Conservation (phyloP, 2,797 vertebrate species). For the Lepus oiostolus region DNA sequence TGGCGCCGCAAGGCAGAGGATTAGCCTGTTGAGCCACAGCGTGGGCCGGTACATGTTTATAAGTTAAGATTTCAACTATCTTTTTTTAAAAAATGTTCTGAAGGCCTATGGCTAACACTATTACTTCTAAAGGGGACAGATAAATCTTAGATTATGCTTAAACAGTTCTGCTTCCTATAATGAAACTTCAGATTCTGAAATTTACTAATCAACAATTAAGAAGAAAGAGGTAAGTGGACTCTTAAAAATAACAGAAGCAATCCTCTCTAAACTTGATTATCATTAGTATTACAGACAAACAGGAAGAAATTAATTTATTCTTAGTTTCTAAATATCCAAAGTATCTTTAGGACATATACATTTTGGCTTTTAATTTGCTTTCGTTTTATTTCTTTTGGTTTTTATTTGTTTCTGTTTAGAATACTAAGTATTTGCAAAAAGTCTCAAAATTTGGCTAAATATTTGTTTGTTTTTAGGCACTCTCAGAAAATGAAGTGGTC, state of each 20-base stretch:
- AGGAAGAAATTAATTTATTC: neutral
- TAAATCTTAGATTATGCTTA: slow-evolving; percentile 42
- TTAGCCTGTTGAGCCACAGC: no score
- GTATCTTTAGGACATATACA: neutral
- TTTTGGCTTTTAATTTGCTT: neutral
- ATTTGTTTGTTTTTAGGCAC: slow-evolving; percentile 83
- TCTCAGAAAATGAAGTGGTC: slow-evolving; percentile 83
- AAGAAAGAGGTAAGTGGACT: slow-evolving; percentile 68
- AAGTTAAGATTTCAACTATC: slow-evolving; percentile 6
- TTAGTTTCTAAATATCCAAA: neutral
- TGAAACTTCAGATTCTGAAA: slow-evolving; percentile 16
- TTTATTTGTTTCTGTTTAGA: slow-evolving; percentile 33
- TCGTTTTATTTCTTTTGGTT: slow-evolving; percentile 50
- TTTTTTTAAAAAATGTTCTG: slow-evolving; percentile 43
- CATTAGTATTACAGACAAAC: neutral
- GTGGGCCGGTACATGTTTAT: neutral
- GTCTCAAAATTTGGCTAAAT: slow-evolving; percentile 72
- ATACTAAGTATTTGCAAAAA: slow-evolving; percentile 25
- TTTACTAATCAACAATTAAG: slow-evolving; percentile 21
- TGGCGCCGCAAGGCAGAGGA: no score
- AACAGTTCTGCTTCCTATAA: slow-evolving; percentile 45
- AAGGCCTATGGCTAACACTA: neutral
- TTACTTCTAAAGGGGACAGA: slow-evolving; percentile 50
- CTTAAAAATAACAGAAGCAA: slow-evolving; percentile 34
- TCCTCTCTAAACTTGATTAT: neutral